Evolutionary conservation across 2,113 vertebrate species (phyloP), one percentile per base, ranked within the genome.

Genomic region (Lepus europaeus): DNA sequence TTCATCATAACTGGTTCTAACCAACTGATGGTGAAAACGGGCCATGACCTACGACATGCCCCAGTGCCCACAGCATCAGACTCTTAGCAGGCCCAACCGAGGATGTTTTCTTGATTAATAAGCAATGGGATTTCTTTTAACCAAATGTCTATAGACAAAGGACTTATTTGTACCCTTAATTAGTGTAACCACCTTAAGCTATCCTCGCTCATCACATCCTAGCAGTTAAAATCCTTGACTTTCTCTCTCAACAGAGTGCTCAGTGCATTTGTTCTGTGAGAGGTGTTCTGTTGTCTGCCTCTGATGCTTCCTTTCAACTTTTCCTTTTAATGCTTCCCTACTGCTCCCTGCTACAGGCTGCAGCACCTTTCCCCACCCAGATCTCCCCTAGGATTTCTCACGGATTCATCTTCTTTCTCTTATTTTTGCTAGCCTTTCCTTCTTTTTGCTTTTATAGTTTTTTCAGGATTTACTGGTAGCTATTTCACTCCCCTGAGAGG

Each of bases 71-170:
- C 25, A 29, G 51, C 64, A 39, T 72, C 39, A 85, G 73, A 49
- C 25, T 80, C 11, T 33, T 49, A 61, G 22, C 53, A 70, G 33
- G 33, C 9, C 36, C 56, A 68, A 36, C 29, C 29, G 56, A 72
- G 53, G 33, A 59, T 6, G n/a, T 2, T 83, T 70, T 89, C 19
- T 36, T 45, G 63, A 23, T n/a, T 25, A 51, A n/a, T 66, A 27
- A 91, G 49, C n/a, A 79, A 56, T 36, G 29, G 13, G 13, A 14
- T 14, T 88, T 69, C 12, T 80, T 90, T 94, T 89, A 82, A 85
- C 19, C n/a, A 91, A 74, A 27, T 53, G 27, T n/a, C 20, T 68
- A 68, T 2, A 73, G 84, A 91, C 31, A 19, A 84, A 68, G 31
- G 45, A 88, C 33, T 80, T 25, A 51, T 72, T 74, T 66, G 25